Conservation (phyloP, 2,888 invertebrate species). For the Biston stratarius region DNA sequence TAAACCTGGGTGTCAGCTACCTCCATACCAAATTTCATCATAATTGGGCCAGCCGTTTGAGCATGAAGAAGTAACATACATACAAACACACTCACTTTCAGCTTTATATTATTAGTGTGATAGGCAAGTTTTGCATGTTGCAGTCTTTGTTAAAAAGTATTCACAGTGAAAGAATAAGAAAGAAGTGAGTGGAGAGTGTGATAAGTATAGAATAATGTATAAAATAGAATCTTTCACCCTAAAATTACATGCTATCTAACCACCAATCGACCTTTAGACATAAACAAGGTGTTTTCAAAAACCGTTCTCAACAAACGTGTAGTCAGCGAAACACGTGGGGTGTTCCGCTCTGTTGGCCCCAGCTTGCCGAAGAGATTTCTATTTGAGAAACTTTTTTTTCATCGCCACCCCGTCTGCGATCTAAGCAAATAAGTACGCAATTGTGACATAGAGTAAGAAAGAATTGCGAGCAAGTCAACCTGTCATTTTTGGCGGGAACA, state of each 20-base stretch:
- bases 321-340: conserved; percentile 75
- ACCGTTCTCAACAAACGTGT: conserved; percentile 57
- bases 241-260: conserved; percentile 39
- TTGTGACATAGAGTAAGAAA: conserved; percentile 12
- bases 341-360: conserved; percentile 65
- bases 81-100: no score
- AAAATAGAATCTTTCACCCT: conserved; percentile 8
- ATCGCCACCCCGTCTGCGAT: conserved; percentile 80
- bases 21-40: no score
- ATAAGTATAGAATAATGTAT: neutral
- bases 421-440: conserved; percentile 78
- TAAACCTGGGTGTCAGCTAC: no score
- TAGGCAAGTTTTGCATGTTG: no score
- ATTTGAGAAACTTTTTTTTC: conserved; percentile 83
- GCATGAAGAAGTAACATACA: no score
- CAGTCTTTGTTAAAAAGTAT: no score
- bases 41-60: no score
- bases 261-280: conserved; percentile 45
- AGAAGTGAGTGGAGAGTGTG: no score
- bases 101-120: no score
- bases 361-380: conserved; percentile 73
- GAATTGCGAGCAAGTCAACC: conserved; percentile 9
- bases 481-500: conserved; percentile 1
- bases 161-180: neutral
- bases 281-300: conserved; percentile 42